phyloP scores from a whole-genome alignment of 2,888 invertebrate genomes.

The Tachystola acroxantha region DNA sequence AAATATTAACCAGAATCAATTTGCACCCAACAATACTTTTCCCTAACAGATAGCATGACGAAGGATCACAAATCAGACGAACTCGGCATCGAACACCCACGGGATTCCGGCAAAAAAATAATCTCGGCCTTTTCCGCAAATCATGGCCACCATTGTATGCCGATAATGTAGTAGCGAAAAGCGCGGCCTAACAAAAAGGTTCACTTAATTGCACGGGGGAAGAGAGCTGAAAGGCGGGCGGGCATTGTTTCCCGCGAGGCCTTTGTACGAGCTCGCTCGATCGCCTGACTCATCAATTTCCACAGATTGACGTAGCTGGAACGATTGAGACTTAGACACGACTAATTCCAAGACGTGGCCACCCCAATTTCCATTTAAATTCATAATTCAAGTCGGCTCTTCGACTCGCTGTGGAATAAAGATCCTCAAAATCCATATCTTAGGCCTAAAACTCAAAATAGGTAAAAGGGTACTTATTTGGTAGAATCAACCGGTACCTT shows the following conservation, averaged over 20 bases:
- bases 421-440: no score
- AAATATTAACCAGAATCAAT: slow-evolving; percentile 34
- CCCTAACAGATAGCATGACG: slow-evolving; percentile 48
- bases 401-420: no score
- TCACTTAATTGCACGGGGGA: slow-evolving; percentile 71
- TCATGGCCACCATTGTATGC: slow-evolving; percentile 69
- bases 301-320: slow-evolving; percentile 47
- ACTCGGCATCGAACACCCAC: slow-evolving; percentile 37
- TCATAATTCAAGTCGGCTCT: no score
- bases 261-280: slow-evolving; percentile 52
- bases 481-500: no score
- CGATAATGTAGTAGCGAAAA: slow-evolving; percentile 69
- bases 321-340: slow-evolving; percentile 51
- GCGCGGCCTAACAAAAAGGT: slow-evolving; percentile 64
- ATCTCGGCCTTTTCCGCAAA: slow-evolving; percentile 67
- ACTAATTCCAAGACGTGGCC: slow-evolving; percentile 25
- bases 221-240: slow-evolving; percentile 56
- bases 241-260: slow-evolving; percentile 66
- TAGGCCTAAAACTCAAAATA: no score
- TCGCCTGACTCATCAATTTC: slow-evolving; percentile 70
- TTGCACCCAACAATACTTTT: slow-evolving; percentile 44
- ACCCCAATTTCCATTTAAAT: no score
- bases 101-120: slow-evolving; percentile 52
- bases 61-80: slow-evolving; percentile 56
- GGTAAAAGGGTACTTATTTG: no score